phyloP scores from a whole-genome alignment of 1,140 invertebrate species.

The Drosophila nebulosa region DNA sequence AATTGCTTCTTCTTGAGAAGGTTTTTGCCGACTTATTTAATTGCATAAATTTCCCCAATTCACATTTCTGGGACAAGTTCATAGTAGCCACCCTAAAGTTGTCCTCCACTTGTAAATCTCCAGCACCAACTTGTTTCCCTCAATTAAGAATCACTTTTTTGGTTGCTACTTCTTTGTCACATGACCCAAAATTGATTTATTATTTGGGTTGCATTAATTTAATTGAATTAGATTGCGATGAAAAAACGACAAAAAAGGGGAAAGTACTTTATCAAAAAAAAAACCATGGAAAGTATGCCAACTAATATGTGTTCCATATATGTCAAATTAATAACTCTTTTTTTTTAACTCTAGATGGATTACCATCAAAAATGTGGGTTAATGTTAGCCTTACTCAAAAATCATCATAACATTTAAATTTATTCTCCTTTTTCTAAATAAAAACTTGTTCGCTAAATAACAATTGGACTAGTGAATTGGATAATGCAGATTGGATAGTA shows the following conservation, averaged over 20 bases:
- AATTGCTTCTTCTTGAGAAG: slow-evolving; percentile 29
- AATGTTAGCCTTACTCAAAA: too few relatives aligned
- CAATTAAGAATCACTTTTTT: not conserved
- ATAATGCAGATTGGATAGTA: too few relatives aligned
- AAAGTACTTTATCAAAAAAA: not conserved
- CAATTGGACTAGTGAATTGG: too few relatives aligned
- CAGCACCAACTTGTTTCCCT: slow-evolving; percentile 12
- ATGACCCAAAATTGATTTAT: slow-evolving; percentile 26
- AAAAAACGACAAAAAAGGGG: not conserved
- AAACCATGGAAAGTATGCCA: not conserved
- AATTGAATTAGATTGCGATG: slow-evolving; percentile 17
- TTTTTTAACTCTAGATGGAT: too few relatives aligned
- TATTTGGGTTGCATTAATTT: slow-evolving; percentile 29
- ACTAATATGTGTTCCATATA: not conserved
- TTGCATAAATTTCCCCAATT: slow-evolving; percentile 12
- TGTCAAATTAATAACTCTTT: too few relatives aligned
- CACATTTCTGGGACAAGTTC: slow-evolving; percentile 47
- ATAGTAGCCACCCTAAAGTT: slow-evolving; percentile 11
- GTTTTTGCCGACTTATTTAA: slow-evolving; percentile 17
- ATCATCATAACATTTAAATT: too few relatives aligned
- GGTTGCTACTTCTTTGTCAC: slow-evolving; percentile 7
- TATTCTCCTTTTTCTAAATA: too few relatives aligned
- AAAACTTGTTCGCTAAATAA: too few relatives aligned
- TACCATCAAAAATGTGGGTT: too few relatives aligned
- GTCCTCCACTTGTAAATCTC: slow-evolving; percentile 12